Conservation (phyloP, 2,797 vertebrate species). For the Prionace glauca region DNA sequence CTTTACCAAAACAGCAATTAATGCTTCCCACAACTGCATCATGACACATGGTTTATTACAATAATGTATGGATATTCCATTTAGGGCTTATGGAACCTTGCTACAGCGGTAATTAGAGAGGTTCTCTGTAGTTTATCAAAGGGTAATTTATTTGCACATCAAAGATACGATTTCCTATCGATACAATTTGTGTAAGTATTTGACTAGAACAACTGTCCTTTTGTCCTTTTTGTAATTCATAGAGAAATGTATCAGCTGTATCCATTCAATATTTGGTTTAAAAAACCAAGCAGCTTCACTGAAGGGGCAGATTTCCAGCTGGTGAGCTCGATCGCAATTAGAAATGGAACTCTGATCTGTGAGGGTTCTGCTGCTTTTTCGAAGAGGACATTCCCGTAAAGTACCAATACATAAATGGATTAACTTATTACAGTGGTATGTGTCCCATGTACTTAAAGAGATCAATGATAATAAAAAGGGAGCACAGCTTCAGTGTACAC, state of each 20-base stretch:
- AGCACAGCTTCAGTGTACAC: background rate
- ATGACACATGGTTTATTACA: constrained; percentile 27
- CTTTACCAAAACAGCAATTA: constrained; percentile 36
- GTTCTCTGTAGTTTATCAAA: constrained; percentile 23
- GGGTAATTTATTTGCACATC: constrained; percentile 9
- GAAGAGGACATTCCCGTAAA: background rate
- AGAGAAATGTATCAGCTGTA: background rate
- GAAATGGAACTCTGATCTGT: background rate
- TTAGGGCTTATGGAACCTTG: constrained; percentile 30
- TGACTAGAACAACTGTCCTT: background rate
- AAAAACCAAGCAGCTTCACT: background rate
- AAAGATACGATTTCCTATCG: background rate
- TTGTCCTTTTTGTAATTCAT: background rate
- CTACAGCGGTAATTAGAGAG: constrained; percentile 24
- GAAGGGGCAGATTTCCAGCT: background rate
- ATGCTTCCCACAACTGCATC: constrained; percentile 24
- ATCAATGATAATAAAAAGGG: background rate
- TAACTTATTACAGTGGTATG: background rate
- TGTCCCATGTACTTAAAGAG: background rate
- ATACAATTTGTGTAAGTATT: background rate
- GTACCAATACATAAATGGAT: no score
- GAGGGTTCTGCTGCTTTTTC: background rate
- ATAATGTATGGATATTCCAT: constrained; percentile 15
- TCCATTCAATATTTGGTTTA: background rate
- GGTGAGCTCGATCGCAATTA: no score